Evolutionary conservation across 2,888 invertebrate genomes (phyloP), one percentile per base, ranked within the genome.

Genomic region (Erynnis tages): DNA sequence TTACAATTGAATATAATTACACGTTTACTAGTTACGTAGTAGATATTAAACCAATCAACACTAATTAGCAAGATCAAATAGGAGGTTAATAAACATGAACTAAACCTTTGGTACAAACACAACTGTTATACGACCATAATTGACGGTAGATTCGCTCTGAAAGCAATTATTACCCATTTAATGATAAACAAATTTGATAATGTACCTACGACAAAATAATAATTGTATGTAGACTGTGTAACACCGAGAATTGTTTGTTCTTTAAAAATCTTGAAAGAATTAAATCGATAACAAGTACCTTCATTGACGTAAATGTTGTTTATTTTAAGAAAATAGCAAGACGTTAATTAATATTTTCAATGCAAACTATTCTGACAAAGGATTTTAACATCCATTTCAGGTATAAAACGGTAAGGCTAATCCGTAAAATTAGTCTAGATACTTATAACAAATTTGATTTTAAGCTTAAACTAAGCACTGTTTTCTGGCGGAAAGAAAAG

Each of bases 41-140:
- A 23, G 14, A 49, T 34, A 49, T 40, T 49, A 49, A 41, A 41
- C 41, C 49, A 49, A 41, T 49, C 40, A 41, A 34, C n/a, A 49
- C 41, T 49, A 49, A 49, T 49, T 49, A 49, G 49, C 34, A 16
- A 49, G 49, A 49, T 49, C 49, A 49, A 49, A 41, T 49, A 41
- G 41, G 34, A 49, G 49, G 49, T 49, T 49, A 49, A 49, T 41
- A 13, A 23, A 21, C 38, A 49, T 32, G 32, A 40, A 34, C 41
- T 34, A 23, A 49, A 41, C 49, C 47, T 40, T 48, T 32, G n/a
- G 32, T 0, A 32, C 25, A 14, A 8, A 13, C 6, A 16, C 0
- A 19, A 19, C 17, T 23, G 21, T 29, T 37, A 38, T 41, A 34
- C 7, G 25, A n/a, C 41, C 29, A 25, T 49, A 49, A 49, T 49